Evolutionary conservation across 2,113 vertebrate genomes (phyloP).

Genomic region (Galeopterus variegatus): DNA sequence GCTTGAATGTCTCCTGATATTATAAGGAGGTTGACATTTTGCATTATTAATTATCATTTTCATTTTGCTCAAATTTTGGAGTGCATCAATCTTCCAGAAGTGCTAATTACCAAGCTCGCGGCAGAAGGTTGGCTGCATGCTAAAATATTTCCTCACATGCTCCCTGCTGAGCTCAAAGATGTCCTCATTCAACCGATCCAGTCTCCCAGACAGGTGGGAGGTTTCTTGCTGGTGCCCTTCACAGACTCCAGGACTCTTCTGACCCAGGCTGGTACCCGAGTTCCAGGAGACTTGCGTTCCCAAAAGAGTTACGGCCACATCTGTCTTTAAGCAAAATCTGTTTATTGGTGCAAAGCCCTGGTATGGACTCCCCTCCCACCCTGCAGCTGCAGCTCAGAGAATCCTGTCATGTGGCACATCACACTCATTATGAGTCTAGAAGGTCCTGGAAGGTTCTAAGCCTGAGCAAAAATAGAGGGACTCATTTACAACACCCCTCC

Average conservation of each 20-base stretch:
- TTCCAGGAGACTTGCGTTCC: too few relatives aligned
- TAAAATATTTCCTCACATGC: neutral
- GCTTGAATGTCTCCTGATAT: constrained; percentile 1
- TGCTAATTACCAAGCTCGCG: constrained; percentile 59
- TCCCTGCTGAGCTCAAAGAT: neutral
- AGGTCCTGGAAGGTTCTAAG: neutral
- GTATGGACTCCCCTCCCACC: accelerated
- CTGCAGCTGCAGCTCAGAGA: neutral
- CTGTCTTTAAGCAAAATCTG: neutral
- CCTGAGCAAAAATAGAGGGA: neutral
- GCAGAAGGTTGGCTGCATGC: constrained; percentile 24
- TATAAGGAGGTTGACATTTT: constrained; percentile 54
- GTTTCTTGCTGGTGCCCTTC: neutral
- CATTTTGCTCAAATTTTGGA: constrained; percentile 68
- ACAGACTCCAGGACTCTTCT: neutral
- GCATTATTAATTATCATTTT: constrained; percentile 72
- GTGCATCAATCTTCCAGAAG: constrained; percentile 69
- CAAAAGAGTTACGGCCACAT: accelerated
- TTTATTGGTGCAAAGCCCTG: neutral
- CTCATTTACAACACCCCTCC: neutral
- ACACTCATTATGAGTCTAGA: neutral
- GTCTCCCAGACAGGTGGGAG: accelerated
- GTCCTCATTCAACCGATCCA: neutral
- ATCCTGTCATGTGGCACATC: neutral
- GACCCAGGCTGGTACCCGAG: neutral